These are phyloP conservation scores for Syngnathoides biaculeatus DNA, from an alignment of 2,113 vertebrate genomes.

Conservation along the genomic window DNA sequence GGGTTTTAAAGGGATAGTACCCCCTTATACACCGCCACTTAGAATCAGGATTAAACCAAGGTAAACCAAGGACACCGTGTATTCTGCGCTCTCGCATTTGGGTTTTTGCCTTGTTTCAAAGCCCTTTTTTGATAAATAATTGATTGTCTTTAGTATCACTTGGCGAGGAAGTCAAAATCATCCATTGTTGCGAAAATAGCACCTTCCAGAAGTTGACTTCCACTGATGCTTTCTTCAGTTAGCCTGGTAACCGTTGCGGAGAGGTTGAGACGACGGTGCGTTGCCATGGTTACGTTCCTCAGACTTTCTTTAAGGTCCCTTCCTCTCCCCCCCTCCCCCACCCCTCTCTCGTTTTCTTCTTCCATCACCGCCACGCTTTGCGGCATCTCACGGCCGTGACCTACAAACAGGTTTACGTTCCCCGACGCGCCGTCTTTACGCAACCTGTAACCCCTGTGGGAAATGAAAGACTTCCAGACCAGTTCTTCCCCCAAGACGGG, in stretches of 20 bases:
- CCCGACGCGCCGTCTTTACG: slow-evolving; percentile 17
- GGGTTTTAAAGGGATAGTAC: neutral
- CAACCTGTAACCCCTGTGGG: slow-evolving; percentile 33
- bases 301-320: slow-evolving; percentile 23
- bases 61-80: neutral
- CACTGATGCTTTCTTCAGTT: neutral
- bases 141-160: neutral
- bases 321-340: neutral
- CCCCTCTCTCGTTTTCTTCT: slow-evolving; percentile 22
- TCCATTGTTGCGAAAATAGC: neutral
- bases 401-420: slow-evolving; percentile 22
- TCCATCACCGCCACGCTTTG: slow-evolving; percentile 41
- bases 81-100: neutral
- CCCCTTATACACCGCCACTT: neutral
- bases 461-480: slow-evolving; percentile 34
- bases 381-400: slow-evolving; percentile 40
- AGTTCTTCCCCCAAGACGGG: slow-evolving; percentile 27
- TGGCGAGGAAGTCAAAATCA: neutral
- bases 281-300: slow-evolving; percentile 14
- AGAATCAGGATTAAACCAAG: neutral
- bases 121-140: neutral
- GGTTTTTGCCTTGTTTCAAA: neutral
- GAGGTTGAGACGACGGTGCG: neutral
- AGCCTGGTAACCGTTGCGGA: neutral
- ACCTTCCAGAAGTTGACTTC: neutral